Percentiles rank a stretch among this genome's conserved stretches.
Conservation (phyloP, 2,113 vertebrate species). For the Irena cyanogastra region DNA sequence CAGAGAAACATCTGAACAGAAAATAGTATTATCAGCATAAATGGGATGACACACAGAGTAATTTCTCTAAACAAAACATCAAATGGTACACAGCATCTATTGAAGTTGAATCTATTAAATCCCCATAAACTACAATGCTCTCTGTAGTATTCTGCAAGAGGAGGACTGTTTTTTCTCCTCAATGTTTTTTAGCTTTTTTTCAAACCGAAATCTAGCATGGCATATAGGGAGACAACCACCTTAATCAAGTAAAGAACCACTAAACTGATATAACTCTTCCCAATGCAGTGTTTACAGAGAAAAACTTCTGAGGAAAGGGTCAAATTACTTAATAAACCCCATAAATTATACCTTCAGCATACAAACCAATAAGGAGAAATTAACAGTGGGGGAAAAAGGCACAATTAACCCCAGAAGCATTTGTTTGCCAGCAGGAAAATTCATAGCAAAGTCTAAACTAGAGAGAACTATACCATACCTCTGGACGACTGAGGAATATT, state of each 20-base stretch:
- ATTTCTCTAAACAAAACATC: neutral
- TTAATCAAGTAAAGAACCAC: neutral
- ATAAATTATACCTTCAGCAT: neutral
- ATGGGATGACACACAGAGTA: neutral
- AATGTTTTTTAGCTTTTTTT: neutral
- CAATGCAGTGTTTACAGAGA: neutral
- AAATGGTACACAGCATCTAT: neutral
- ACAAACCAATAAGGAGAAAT: neutral
- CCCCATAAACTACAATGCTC: neutral
- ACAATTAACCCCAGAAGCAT: neutral
- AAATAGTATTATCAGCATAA: neutral
- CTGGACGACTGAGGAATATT: slow-evolving; percentile 74
- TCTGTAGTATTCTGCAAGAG: neutral
- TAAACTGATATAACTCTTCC: neutral
- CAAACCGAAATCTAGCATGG: neutral
- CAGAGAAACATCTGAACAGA: neutral
- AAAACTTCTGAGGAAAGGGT: neutral
- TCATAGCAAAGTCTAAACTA: slow-evolving; percentile 66
- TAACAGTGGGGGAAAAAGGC: neutral
- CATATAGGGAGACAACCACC: neutral
- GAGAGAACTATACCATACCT: slow-evolving; percentile 73
- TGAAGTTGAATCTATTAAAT: neutral
- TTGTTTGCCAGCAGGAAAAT: slow-evolving; percentile 41
- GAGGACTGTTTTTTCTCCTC: neutral
- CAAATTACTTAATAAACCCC: neutral